phyloP scores from a whole-genome alignment of 2,797 vertebrate genomes.

The Steatocranus sp. region DNA sequence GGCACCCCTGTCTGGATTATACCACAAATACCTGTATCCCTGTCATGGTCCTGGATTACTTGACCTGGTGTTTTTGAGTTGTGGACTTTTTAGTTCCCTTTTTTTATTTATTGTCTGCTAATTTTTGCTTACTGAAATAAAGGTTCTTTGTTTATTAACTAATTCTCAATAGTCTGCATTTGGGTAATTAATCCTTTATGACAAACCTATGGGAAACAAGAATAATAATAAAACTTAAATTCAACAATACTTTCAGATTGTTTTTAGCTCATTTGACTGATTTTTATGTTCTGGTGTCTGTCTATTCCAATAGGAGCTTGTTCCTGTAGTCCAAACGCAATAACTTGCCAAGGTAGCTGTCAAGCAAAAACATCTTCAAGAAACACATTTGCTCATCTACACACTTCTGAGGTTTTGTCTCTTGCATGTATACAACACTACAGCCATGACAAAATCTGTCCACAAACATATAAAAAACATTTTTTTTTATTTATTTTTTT shows the following conservation, averaged over 20 bases:
- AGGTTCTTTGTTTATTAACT: neutral
- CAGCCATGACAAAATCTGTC: neutral
- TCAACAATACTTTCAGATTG: rapidly evolving
- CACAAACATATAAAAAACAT: neutral
- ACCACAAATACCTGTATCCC: neutral
- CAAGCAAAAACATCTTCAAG: neutral
- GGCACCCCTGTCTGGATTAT: neutral
- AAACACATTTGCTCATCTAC: neutral
- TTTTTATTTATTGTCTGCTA: neutral
- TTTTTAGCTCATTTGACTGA: neutral
- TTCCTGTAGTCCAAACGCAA: neutral
- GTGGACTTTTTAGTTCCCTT: neutral
- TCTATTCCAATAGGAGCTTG: neutral
- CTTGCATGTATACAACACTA: neutral
- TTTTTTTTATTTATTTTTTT: neutral
- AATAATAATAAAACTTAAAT: neutral
- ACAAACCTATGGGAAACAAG: neutral
- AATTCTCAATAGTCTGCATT: neutral
- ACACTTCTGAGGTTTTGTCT: neutral
- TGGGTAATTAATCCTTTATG: neutral
- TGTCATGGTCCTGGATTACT: neutral
- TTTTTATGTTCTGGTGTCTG: neutral
- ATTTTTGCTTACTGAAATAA: neutral
- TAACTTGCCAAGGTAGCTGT: neutral
- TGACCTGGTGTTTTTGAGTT: neutral